Evolutionary conservation across 2,888 invertebrate species (phyloP), one percentile per base, ranked within the genome.

Genomic region (Zele albiditarsus): DNA sequence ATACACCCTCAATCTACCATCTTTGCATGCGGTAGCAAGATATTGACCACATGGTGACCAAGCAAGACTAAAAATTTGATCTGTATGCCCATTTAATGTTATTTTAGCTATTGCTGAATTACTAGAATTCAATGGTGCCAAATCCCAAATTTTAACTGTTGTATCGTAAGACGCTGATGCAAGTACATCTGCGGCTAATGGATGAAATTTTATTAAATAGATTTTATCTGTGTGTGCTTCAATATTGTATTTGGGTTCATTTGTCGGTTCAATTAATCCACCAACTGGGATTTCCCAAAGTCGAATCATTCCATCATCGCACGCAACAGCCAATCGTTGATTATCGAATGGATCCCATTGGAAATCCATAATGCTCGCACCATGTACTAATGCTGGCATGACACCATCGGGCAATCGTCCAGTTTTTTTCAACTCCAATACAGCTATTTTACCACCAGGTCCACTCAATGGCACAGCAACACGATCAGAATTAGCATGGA

Each of bases 341-440:
- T 93, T 91, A 88, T 96, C 92, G 90, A 98, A 98, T 0, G 98
- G 98, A 91, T 98, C 97, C 96, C 97, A 98, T 74, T 94, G 93
- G 90, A 98, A 97, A 90, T 98, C 98, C 92, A 96, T 95, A 49
- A 97, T 94, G 82, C 94, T 95, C 81, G 94, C 94, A 71, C 97
- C 95, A 89, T 98, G 97, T 76, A 98, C 95, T 82, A 98, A 90
- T n/a, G 96, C 95, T 46, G 96, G 95, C 82, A 94, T 94, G 31
- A 94, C 96, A 77, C 94, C 95, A 84, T 96, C 95, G 1, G 94
- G 93, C 71, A 95, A 89, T 80, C 95, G 93, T 10, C 95, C 95
- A 0, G 94, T 92, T 84, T 94, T 94, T 25, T 92, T 93, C 71
- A 97, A 90, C 90, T 97, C 96, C 82, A 97, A 92, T 53, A 98